phyloP scores from a whole-genome alignment of 1,140 invertebrate genomes.

The Drosophila arizonae region DNA sequence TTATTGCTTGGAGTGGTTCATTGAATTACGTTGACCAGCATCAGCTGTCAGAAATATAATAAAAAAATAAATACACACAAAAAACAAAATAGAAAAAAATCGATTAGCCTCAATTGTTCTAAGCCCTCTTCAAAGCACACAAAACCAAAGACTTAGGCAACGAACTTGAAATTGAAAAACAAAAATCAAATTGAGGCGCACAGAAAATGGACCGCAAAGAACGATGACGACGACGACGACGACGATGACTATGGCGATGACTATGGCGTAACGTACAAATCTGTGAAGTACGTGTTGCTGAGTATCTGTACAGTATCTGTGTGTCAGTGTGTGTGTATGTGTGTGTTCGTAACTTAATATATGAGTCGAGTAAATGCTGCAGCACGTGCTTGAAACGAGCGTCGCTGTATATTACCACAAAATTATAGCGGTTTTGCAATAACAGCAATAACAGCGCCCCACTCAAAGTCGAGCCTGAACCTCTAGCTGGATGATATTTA shows the following conservation, averaged over 20 bases:
- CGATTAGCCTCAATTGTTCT: conserved; percentile 80
- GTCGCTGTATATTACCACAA: conserved; percentile 80
- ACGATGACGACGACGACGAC: conserved; percentile 55
- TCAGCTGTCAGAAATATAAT: conserved; percentile 68
- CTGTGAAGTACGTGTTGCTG: conserved; percentile 77
- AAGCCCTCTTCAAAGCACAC: conserved; percentile 54
- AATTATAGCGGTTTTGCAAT: conserved; percentile 79
- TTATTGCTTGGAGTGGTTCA: conserved; percentile 41
- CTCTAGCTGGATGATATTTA: conserved; percentile 68
- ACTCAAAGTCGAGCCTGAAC: conserved; percentile 31
- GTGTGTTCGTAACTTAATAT: conserved; percentile 66
- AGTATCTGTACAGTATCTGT: conserved; percentile 41
- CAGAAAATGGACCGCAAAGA: conserved; percentile 36
- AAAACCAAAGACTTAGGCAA: conserved; percentile 69
- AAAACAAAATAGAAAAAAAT: conserved; percentile 48
- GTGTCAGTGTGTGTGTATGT: conserved; percentile 43
- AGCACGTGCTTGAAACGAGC: conserved; percentile 79
- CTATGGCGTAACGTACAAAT: conserved; percentile 75
- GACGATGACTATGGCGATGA: conserved; percentile 59
- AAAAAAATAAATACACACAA: background rate
- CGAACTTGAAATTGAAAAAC: conserved; percentile 78
- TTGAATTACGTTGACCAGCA: conserved; percentile 65
- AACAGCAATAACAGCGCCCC: conserved; percentile 54
- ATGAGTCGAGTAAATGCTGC: conserved; percentile 76
- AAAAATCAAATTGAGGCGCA: conserved; percentile 38